Conservation (phyloP, 2,888 invertebrate species). For the Drosophila pseudotalamancana region DNA sequence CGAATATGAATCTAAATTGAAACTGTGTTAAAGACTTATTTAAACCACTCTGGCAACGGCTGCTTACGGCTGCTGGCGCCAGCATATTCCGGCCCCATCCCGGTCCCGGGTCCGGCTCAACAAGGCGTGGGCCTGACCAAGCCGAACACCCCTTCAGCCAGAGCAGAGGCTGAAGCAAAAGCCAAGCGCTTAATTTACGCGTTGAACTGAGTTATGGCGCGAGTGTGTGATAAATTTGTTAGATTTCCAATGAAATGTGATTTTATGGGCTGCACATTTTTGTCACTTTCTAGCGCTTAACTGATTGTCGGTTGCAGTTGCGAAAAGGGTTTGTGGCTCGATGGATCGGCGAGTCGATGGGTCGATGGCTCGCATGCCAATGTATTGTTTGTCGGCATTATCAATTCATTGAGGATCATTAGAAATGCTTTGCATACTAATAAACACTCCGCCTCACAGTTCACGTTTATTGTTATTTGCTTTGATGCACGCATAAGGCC, state of each 20-base stretch:
- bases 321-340: constrained; percentile 38
- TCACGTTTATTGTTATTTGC: constrained; percentile 37
- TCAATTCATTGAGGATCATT: constrained; percentile 59
- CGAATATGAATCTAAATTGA: constrained; percentile 58
- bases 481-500: constrained; percentile 35
- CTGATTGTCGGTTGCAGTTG: constrained; percentile 44
- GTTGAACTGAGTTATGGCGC: constrained; percentile 59
- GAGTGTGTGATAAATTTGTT: constrained; percentile 66
- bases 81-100: no score
- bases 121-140: constrained; percentile 14
- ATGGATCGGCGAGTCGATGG: background rate
- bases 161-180: constrained; percentile 2
- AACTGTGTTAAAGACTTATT: constrained; percentile 69
- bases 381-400: constrained; percentile 42
- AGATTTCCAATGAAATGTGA: constrained; percentile 71
- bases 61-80: no score
- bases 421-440: constrained; percentile 76
- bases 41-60: constrained; percentile 34
- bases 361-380: constrained; percentile 39
- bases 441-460: constrained; percentile 9
- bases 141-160: background rate
- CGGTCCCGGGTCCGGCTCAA: no score
- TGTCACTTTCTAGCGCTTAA: constrained; percentile 38
- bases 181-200: constrained; percentile 46
- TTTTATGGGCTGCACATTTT: constrained; percentile 57